Evolutionary conservation across 2,888 invertebrate genomes (phyloP).

Genomic region (Stegophylla sp.): DNA sequence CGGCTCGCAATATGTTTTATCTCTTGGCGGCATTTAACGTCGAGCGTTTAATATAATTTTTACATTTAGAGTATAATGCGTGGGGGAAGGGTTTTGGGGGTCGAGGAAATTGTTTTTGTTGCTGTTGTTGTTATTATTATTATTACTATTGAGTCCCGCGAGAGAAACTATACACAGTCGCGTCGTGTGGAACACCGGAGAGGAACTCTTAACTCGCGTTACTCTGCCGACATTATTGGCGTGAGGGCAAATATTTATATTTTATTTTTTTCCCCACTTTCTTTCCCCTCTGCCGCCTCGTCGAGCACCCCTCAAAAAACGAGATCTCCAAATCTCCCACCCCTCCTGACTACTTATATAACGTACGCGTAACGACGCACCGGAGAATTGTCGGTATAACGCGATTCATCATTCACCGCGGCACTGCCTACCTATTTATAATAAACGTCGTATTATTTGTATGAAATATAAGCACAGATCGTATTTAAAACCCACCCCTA

Average conservation of each 20-base stretch:
- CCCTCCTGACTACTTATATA: not conserved
- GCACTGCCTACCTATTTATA: too few relatives aligned
- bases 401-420: constrained; percentile 34
- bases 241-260: constrained; percentile 23
- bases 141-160: not conserved
- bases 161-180: not conserved
- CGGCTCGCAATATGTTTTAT: constrained; percentile 8
- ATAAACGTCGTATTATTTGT: too few relatives aligned
- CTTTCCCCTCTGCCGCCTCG: not conserved
- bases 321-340: too few relatives aligned
- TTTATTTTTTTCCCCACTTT: not conserved
- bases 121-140: too few relatives aligned
- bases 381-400: constrained; percentile 27
- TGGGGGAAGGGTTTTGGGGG: not conserved
- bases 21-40: constrained; percentile 8
- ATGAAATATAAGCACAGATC: too few relatives aligned
- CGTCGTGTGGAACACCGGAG: not conserved
- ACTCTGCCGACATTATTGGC: not conserved
- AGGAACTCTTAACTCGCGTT: too few relatives aligned
- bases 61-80: constrained; percentile 9
- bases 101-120: constrained; percentile 5
- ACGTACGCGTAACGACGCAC: constrained; percentile 22
- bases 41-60: constrained; percentile 40
- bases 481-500: constrained; percentile 38
- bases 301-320: too few relatives aligned